Conservation (phyloP, 2,113 vertebrate genomes). For the Azemiops feae region DNA sequence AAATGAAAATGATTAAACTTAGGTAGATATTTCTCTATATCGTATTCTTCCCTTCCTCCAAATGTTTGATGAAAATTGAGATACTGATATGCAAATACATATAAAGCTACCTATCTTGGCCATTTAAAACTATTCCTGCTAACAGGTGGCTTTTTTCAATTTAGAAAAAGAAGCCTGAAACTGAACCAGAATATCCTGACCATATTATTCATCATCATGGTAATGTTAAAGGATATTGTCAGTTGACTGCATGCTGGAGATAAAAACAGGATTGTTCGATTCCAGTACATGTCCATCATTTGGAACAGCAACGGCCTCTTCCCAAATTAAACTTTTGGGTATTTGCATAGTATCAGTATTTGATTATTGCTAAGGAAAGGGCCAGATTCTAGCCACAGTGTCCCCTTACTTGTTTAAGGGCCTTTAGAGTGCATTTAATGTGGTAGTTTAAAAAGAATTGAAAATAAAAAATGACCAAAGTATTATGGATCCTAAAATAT, state of each 20-base stretch:
- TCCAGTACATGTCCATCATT: background rate
- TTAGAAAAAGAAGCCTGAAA: slow-evolving; percentile 35
- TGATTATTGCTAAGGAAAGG: background rate
- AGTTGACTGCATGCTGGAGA: background rate
- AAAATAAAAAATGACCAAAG: background rate
- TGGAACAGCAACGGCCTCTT: background rate
- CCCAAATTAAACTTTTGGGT: background rate
- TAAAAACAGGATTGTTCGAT: background rate
- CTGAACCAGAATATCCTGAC: slow-evolving; percentile 32
- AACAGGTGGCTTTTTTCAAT: slow-evolving; percentile 60
- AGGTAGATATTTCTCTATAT: background rate
- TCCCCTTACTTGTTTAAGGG: background rate
- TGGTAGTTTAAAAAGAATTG: background rate
- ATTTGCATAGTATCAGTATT: background rate
- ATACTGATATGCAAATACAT: slow-evolving; percentile 25
- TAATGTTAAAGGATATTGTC: slow-evolving; percentile 13
- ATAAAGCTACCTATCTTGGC: slow-evolving; percentile 31
- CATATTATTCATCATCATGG: slow-evolving; percentile 21
- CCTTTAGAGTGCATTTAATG: background rate
- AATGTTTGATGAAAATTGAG: slow-evolving; percentile 38
- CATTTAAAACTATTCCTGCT: slow-evolving; percentile 54
- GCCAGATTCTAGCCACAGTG: background rate
- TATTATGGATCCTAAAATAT: background rate
- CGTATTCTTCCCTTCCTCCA: slow-evolving; percentile 8
- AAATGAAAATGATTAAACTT: background rate